Evolutionary conservation across 2,113 vertebrate genomes (phyloP), one percentile per base, ranked within the genome.

Genomic region (Neodon shergylaensis): DNA sequence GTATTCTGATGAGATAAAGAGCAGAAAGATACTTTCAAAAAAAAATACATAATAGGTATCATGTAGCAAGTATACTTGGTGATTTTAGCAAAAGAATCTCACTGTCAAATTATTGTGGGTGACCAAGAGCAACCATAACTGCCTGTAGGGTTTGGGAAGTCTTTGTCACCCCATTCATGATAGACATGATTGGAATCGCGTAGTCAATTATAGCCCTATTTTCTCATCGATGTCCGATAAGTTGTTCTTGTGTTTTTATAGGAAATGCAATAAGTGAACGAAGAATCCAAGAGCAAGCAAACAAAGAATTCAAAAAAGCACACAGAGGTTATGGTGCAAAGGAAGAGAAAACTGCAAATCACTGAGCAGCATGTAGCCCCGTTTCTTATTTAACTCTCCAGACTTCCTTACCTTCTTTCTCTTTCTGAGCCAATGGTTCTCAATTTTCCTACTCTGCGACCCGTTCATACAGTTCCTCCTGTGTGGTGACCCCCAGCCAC

Each of bases 111-210:
- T 39, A 26, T 28, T 24, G 13, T 66, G 2, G 39, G 2, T 66
- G 28, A 47, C 1, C 61, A 66, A 44, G 26, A 84, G 31, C n/a
- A 28, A 26, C 16, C 6, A 44, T 65, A 47, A 17, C 4, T 66
- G 4, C n/a, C 58, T 17, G 4, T 2, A 21, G 21, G 42, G 1
- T 44, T 5, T 9, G 24, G 4, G 17, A 33, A 19, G 0, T 12
- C 4, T 44, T 42, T 84, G 8, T 65, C 14, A 84, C 19, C 4
- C 42, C n/a, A 49, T 44, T 4, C 44, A 33, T 49, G 74, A 31
- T 6, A 6, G 28, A 47, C 9, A 9, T 44, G 6, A 7, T 81
- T 36, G 76, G 7, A 76, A 49, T 33, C 9, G 33, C 90, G 1
- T 68, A 66, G 31, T 65, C 39, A 76, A 26, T 52, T 28, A 74